phyloP scores from a whole-genome alignment of 1,140 invertebrate species.

The Hypothenemus hampei region DNA sequence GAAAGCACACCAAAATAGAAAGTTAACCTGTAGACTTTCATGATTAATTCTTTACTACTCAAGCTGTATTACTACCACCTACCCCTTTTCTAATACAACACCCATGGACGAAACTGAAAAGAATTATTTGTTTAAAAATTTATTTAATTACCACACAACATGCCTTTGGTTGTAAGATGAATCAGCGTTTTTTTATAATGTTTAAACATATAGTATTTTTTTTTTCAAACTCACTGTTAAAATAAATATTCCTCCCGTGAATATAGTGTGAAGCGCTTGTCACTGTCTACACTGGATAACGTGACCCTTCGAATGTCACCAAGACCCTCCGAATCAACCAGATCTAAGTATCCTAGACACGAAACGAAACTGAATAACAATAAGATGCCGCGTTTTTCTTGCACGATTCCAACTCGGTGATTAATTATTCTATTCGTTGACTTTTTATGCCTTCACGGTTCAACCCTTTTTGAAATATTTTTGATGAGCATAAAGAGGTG shows the following conservation, averaged over 20 bases:
- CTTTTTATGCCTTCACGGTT: conserved; percentile 22
- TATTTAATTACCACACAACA: background rate
- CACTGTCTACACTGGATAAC: no score
- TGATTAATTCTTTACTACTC: background rate
- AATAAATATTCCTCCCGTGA: no score
- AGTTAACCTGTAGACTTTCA: no score
- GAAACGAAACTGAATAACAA: conserved; percentile 19
- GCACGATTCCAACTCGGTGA: conserved; percentile 20
- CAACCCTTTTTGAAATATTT: conserved; percentile 19
- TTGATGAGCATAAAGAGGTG: conserved; percentile 14
- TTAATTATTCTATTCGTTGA: conserved; percentile 23
- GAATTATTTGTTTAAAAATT: background rate
- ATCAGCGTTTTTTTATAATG: no score
- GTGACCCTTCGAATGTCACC: conserved; percentile 11
- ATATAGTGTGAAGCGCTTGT: no score
- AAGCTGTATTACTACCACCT: background rate
- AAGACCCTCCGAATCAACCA: conserved; percentile 3
- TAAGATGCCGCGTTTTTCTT: conserved; percentile 18
- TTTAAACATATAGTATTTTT: no score
- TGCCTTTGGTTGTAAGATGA: no score
- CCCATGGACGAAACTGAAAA: background rate
- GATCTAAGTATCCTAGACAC: conserved; percentile 9
- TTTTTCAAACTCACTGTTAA: no score
- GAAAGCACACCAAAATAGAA: no score
- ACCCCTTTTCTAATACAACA: background rate